Percentiles rank a stretch among this genome's conserved stretches.
phyloP scores from a whole-genome alignment of 2,797 vertebrate genomes.

The Rhyacichthys aspro region DNA sequence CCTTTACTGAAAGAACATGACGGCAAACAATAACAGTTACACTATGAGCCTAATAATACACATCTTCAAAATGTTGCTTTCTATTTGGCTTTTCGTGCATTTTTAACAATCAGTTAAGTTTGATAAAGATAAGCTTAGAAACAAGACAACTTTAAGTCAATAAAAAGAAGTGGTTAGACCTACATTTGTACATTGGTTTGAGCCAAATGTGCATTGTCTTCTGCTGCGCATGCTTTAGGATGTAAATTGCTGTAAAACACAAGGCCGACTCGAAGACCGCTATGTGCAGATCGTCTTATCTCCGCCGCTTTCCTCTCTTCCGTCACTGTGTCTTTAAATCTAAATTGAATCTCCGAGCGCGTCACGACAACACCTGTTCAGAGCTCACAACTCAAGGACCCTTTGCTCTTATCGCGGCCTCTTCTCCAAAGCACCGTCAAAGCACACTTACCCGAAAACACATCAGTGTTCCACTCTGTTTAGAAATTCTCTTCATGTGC shows the following conservation, averaged over 20 bases:
- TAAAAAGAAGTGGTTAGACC: too few relatives aligned
- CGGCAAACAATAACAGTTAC: too few relatives aligned
- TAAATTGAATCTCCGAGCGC: slow-evolving; percentile 30
- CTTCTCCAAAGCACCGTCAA: not conserved
- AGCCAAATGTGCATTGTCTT: not conserved
- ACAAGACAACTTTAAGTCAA: too few relatives aligned
- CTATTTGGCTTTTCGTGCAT: too few relatives aligned
- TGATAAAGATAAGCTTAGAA: too few relatives aligned
- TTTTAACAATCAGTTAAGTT: too few relatives aligned
- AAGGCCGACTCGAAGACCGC: not conserved
- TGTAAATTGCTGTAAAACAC: not conserved
- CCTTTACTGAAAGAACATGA: too few relatives aligned
- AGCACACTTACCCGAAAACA: not conserved
- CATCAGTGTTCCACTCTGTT: not conserved
- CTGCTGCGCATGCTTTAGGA: not conserved
- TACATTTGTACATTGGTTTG: not conserved
- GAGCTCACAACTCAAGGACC: slow-evolving; percentile 14
- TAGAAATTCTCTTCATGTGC: not conserved
- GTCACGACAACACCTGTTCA: slow-evolving; percentile 17
- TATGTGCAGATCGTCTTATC: slow-evolving; percentile 11
- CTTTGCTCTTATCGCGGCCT: slow-evolving; percentile 10
- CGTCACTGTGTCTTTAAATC: slow-evolving; percentile 14
- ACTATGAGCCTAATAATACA: too few relatives aligned
- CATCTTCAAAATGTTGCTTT: too few relatives aligned
- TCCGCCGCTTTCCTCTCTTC: slow-evolving; percentile 2